These are phyloP conservation scores for Psammodynastes pulverulentus DNA, from an alignment of 2,113 vertebrate genomes.

Conservation along the genomic window DNA sequence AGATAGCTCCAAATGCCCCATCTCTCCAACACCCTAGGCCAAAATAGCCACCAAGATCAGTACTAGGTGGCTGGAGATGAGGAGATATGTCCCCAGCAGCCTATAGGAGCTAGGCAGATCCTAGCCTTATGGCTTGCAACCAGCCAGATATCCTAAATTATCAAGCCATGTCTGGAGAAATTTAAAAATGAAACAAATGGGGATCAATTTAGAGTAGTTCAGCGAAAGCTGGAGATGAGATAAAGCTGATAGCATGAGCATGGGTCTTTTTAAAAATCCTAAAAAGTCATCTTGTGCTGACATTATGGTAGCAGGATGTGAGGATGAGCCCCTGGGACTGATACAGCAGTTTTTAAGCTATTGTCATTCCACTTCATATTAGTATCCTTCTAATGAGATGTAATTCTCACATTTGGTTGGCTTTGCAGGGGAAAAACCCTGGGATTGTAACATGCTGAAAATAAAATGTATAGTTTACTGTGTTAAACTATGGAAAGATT, in stretches of 20 bases:
- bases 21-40: neutral
- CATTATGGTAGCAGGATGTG: neutral
- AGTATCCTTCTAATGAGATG: neutral
- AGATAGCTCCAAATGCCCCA: neutral
- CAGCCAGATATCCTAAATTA: neutral
- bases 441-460: neutral
- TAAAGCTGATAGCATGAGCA: neutral
- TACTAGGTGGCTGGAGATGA: neutral
- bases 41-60: neutral
- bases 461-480: neutral
- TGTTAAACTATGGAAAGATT: neutral
- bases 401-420: neutral
- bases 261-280: neutral
- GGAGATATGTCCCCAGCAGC: neutral
- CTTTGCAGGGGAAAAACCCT: neutral
- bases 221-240: neutral
- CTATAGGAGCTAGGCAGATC: neutral
- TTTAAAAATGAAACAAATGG: neutral
- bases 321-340: neutral
- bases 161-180: neutral
- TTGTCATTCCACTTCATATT: neutral
- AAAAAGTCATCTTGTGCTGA: neutral
- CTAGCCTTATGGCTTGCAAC: neutral
- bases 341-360: neutral
- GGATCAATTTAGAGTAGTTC: neutral